phyloP scores from a whole-genome alignment of 2,113 vertebrate genomes.

The Centropristis striata region DNA sequence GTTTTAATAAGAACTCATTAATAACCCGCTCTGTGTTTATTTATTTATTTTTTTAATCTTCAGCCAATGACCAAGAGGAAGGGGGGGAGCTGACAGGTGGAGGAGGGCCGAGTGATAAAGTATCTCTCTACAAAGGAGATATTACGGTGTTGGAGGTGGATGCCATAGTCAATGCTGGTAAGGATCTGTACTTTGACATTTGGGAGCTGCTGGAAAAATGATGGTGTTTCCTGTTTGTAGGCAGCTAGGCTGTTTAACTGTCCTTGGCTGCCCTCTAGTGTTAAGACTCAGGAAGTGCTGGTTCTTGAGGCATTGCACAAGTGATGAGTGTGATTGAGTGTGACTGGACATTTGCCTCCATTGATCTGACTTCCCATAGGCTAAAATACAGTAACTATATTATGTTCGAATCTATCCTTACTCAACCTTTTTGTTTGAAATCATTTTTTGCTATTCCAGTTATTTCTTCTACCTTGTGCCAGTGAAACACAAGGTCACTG shows the following conservation, averaged over 20 bases:
- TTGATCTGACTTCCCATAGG: not conserved
- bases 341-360: not conserved
- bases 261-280: slow-evolving; percentile 81
- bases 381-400: not conserved
- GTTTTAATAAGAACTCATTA: not conserved
- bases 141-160: slow-evolving; percentile 96
- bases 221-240: slow-evolving; percentile 12
- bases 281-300: slow-evolving; percentile 27
- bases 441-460: not conserved
- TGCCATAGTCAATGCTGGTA: slow-evolving; percentile 98
- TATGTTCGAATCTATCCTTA: not conserved
- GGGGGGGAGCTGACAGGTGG: slow-evolving; percentile 55
- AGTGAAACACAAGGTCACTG: not conserved
- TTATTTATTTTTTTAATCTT: slow-evolving; percentile 24
- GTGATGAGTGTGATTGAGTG: not conserved
- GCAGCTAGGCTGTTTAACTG: slow-evolving; percentile 6
- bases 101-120: slow-evolving; percentile 89
- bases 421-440: no score
- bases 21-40: not conserved
- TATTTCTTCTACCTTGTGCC: not conserved
- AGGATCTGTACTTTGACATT: slow-evolving; percentile 63
- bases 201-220: slow-evolving; percentile 7
- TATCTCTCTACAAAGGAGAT: slow-evolving; percentile 97
- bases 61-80: slow-evolving; percentile 85
- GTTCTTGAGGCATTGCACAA: slow-evolving; percentile 2